Evolutionary conservation across 2,888 invertebrate genomes (phyloP).

Genomic region (Rambutsinella grinnellia): DNA sequence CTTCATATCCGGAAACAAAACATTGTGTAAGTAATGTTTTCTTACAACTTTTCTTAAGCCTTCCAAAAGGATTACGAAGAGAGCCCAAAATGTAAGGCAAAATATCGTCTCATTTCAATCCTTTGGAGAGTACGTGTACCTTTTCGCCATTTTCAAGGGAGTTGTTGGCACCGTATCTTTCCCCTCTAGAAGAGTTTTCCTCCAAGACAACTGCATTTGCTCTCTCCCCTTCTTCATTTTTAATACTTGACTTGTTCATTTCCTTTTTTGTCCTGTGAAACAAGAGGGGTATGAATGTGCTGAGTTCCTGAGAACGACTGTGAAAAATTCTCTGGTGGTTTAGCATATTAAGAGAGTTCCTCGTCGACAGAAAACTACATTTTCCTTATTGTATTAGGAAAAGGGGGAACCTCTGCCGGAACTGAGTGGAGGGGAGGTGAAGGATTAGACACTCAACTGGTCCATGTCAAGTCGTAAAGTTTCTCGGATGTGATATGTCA

Average conservation of each 20-base stretch:
- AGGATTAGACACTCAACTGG: slow-evolving; percentile 2
- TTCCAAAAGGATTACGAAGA: slow-evolving; percentile 36
- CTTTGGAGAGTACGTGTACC: slow-evolving; percentile 15
- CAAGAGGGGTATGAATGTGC: slow-evolving; percentile 19
- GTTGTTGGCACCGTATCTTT: background rate
- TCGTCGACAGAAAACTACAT: no score
- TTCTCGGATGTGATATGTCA: slow-evolving; percentile 40
- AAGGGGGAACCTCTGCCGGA: no score
- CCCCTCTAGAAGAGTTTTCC: slow-evolving; percentile 18
- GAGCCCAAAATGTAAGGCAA: slow-evolving; percentile 11
- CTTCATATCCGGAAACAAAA: background rate
- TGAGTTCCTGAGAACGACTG: background rate
- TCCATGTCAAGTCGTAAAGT: slow-evolving; percentile 45
- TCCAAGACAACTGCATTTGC: slow-evolving; percentile 6
- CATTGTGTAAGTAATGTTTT: no score
- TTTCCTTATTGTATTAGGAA: no score
- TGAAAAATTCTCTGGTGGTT: slow-evolving; percentile 46
- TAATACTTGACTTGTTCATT: background rate
- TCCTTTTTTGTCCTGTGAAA: slow-evolving; percentile 12
- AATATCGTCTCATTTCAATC: slow-evolving; percentile 20
- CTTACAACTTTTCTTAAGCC: background rate
- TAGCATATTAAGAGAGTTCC: slow-evolving; percentile 36
- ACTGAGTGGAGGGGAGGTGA: background rate
- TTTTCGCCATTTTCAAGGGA: slow-evolving; percentile 14
- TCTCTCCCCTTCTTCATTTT: background rate